These are phyloP conservation scores for Ecliptopera silaceata DNA, from an alignment of 2,888 invertebrate species.

Conservation along the genomic window DNA sequence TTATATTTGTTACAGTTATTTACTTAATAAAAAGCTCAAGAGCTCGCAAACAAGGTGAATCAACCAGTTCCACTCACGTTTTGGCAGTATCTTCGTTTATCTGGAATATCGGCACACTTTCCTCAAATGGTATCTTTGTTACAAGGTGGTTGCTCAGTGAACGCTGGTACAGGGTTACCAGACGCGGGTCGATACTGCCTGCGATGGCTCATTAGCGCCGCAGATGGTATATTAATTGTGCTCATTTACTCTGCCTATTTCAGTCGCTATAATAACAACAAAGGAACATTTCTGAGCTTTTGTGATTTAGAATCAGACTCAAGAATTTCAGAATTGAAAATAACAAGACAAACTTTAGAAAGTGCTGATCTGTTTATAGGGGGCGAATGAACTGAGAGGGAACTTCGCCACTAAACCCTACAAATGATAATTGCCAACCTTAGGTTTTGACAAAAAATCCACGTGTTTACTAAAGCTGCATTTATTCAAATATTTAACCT, in stretches of 20 bases:
- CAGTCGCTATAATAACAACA: constrained; percentile 3
- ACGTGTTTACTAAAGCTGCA: no score
- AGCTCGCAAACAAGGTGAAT: neutral
- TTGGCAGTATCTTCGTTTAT: constrained; percentile 1
- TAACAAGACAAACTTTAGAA: no score
- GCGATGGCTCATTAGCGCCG: constrained; percentile 36
- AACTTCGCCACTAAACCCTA: neutral
- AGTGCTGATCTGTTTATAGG: neutral
- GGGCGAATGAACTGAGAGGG: constrained; percentile 5
- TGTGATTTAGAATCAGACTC: neutral
- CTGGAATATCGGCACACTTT: constrained; percentile 7
- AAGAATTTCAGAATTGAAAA: neutral
- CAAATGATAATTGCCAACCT: no score
- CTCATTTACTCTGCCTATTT: constrained; percentile 31
- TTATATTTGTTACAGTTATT: no score
- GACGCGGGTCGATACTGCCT: constrained; percentile 29
- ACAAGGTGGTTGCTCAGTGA: neutral
- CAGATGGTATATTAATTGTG: constrained; percentile 35
- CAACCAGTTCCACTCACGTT: neutral
- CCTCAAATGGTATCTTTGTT: constrained; percentile 2
- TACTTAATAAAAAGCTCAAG: no score
- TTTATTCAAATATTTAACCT: neutral
- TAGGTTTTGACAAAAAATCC: no score
- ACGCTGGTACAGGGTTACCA: constrained; percentile 9
- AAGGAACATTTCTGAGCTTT: neutral